Percentiles rank a stretch among this genome's conserved stretches.
Conservation (phyloP, 2,888 invertebrate genomes). For the Charanyca ferruginea region DNA sequence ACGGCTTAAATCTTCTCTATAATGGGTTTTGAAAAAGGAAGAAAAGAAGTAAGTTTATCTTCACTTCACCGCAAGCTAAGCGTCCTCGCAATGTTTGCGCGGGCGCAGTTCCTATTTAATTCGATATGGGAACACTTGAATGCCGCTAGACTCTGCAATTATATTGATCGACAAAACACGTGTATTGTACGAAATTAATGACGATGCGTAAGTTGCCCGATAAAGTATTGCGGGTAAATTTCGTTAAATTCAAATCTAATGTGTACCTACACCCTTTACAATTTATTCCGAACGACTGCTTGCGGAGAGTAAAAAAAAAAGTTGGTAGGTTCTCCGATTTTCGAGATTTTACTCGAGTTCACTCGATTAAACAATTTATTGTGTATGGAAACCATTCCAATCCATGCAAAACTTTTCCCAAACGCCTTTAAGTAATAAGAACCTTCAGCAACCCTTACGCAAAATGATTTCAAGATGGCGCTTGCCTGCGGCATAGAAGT, state of each 20-base stretch:
- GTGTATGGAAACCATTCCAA: not conserved
- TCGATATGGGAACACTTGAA: not conserved
- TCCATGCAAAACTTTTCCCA: constrained; percentile 7
- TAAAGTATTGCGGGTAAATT: not conserved
- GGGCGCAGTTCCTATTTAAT: too few relatives aligned
- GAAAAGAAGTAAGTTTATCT: too few relatives aligned
- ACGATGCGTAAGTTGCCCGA: not conserved
- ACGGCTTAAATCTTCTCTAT: too few relatives aligned
- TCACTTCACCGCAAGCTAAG: too few relatives aligned
- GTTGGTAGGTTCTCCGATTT: not conserved
- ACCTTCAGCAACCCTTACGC: constrained; percentile 11
- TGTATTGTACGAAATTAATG: not conserved
- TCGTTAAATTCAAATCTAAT: not conserved
- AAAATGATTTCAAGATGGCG: constrained; percentile 38
- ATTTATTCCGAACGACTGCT: not conserved
- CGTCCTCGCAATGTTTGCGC: too few relatives aligned
- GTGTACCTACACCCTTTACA: not conserved
- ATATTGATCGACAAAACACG: not conserved
- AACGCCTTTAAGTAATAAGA: constrained; percentile 21
- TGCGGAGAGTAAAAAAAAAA: not conserved
- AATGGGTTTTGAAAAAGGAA: too few relatives aligned
- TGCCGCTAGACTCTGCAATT: not conserved
- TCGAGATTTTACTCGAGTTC: too few relatives aligned
- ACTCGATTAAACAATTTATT: not conserved
- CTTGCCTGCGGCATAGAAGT: constrained; percentile 15